These are phyloP conservation scores for Mya arenaria DNA, from an alignment of 1,140 invertebrate species.

Conservation along the genomic window DNA sequence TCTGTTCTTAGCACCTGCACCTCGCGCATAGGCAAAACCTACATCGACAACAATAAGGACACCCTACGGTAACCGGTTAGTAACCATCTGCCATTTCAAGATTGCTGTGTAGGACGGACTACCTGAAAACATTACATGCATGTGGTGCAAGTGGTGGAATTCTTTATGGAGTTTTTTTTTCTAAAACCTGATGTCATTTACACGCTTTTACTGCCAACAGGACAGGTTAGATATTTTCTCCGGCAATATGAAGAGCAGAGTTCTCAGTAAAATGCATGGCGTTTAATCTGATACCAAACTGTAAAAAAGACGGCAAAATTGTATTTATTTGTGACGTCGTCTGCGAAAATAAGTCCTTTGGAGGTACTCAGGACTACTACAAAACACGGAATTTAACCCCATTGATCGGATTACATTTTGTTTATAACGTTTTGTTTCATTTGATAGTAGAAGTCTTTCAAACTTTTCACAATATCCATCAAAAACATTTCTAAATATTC, in stretches of 20 bases:
- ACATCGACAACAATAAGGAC: slow-evolving; percentile 85
- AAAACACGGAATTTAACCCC: too few species aligned
- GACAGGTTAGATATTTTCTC: neutral
- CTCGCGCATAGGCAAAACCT: slow-evolving; percentile 91
- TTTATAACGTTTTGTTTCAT: too few species aligned
- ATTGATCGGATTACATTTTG: too few species aligned
- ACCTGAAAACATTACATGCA: neutral
- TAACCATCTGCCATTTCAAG: slow-evolving; percentile 79
- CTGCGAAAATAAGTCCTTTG: too few species aligned
- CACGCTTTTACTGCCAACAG: neutral
- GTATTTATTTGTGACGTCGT: too few species aligned
- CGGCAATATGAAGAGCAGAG: slow-evolving; percentile 8
- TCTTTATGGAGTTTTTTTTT: neutral
- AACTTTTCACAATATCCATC: too few species aligned
- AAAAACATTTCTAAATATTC: too few species aligned
- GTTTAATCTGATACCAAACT: slow-evolving; percentile 24
- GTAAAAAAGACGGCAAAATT: too few species aligned
- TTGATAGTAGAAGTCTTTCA: too few species aligned
- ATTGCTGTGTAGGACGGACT: slow-evolving; percentile 63
- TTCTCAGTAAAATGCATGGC: slow-evolving; percentile 17
- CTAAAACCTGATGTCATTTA: neutral
- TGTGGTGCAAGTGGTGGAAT: neutral
- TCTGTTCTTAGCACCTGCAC: too few species aligned
- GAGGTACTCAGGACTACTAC: too few species aligned
- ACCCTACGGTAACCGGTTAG: slow-evolving; percentile 81